Conservation (phyloP, 2,797 vertebrate genomes). For the Lepidocolaptes lacrymiger region DNA sequence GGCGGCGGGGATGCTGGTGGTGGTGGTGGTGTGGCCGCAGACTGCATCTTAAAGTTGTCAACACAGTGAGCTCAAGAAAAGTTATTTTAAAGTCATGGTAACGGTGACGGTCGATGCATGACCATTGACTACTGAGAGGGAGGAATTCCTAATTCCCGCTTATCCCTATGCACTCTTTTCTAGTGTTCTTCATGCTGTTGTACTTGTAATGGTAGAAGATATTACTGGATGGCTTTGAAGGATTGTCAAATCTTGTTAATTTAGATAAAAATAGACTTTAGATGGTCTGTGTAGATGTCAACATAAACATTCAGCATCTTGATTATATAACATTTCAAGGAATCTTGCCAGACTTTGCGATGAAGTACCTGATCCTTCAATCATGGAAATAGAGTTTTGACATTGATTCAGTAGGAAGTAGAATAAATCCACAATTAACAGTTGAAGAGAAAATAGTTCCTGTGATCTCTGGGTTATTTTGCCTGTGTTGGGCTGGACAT, state of each 20-base stretch:
- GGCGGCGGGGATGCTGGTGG: not conserved
- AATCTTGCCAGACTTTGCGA: not conserved
- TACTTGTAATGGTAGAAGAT: not conserved
- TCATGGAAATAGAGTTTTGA: not conserved
- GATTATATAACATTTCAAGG: slow-evolving; percentile 5
- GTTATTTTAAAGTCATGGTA: not conserved
- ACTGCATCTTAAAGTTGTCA: not conserved
- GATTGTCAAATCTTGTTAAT: not conserved
- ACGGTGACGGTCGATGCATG: not conserved
- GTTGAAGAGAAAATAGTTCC: not conserved
- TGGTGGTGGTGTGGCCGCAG: not conserved
- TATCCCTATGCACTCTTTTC: not conserved
- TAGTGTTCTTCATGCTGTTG: not conserved
- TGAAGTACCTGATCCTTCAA: not conserved
- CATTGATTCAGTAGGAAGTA: not conserved
- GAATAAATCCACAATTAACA: not conserved
- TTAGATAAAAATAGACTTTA: not conserved
- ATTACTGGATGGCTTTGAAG: not conserved
- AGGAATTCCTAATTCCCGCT: not conserved
- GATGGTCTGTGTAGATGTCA: not conserved
- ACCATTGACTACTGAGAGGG: not conserved
- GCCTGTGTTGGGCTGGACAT: not conserved
- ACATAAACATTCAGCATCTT: not conserved
- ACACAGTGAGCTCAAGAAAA: not conserved
- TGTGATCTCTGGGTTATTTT: not conserved